Conservation (phyloP, 2,113 vertebrate species). For the Ameiurus melas region DNA sequence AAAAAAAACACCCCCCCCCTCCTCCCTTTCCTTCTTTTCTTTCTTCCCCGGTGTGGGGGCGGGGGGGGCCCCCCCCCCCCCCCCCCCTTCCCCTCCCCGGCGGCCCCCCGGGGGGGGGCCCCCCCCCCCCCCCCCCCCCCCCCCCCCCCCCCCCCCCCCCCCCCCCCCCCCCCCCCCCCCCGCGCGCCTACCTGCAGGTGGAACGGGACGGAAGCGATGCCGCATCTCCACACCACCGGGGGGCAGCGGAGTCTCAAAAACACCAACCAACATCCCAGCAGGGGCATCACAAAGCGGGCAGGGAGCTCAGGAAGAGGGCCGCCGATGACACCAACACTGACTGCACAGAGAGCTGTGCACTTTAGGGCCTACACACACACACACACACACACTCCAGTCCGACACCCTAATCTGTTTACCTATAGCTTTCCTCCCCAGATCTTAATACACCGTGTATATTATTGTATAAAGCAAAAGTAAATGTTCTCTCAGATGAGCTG, state of each 20-base stretch:
- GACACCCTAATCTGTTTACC: not conserved
- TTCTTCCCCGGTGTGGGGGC: too few relatives aligned
- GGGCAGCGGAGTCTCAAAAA: constrained; percentile 77
- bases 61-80: too few relatives aligned
- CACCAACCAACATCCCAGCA: constrained; percentile 66
- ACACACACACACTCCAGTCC: not conserved
- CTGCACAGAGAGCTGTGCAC: constrained; percentile 80
- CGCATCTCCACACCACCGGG: constrained; percentile 71
- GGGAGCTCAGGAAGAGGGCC: constrained; percentile 86
- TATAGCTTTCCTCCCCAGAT: constrained; percentile 53
- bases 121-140: too few relatives aligned
- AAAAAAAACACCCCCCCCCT: too few relatives aligned
- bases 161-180: too few relatives aligned
- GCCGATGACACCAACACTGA: constrained; percentile 70
- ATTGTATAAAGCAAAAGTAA: constrained; percentile 63
- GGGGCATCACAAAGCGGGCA: constrained; percentile 75
- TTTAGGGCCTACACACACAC: constrained; percentile 68
- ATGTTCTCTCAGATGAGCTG: constrained; percentile 57
- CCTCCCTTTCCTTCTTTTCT: too few relatives aligned
- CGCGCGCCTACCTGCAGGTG: constrained; percentile 93
- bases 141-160: too few relatives aligned
- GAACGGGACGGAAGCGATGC: constrained; percentile 76
- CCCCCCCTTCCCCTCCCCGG: too few relatives aligned
- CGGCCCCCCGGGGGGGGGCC: too few relatives aligned
- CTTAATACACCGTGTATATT: constrained; percentile 64